These are phyloP conservation scores for Nesometra sesokonis DNA, from an alignment of 35 echinoderm and acorn worm species.

Conservation along the genomic window DNA sequence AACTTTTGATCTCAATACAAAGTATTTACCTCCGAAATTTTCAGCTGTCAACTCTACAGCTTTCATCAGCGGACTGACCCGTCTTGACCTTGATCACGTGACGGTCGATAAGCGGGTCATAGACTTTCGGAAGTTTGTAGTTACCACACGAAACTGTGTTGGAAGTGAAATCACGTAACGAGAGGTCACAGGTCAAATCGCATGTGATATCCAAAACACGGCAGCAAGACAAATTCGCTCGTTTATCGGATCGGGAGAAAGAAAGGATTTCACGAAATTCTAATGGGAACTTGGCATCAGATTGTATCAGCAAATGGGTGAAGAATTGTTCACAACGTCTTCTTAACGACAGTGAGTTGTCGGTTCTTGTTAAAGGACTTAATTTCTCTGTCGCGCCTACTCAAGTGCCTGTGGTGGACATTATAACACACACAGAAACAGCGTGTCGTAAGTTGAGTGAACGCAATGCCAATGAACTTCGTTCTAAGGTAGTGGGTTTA, in stretches of 20 bases:
- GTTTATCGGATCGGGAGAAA: conserved; percentile 18
- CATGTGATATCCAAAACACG: conserved; percentile 29
- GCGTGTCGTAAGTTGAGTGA: conserved; percentile 9
- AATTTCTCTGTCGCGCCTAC: background rate
- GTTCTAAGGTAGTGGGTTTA: conserved; percentile 2
- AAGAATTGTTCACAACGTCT: conserved; percentile 30
- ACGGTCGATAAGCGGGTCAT: no score
- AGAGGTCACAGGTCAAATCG: conserved; percentile 31
- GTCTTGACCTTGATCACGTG: no score
- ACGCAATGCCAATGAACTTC: conserved; percentile 3
- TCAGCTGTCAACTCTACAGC: no score
- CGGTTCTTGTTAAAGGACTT: conserved; percentile 23
- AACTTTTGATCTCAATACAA: no score
- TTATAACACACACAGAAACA: background rate
- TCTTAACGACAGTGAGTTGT: conserved; percentile 10
- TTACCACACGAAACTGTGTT: no score
- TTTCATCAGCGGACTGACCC: no score
- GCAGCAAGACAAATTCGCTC: conserved; percentile 26
- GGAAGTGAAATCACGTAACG: conserved; percentile 5
- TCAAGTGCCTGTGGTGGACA: background rate
- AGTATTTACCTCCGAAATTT: no score
- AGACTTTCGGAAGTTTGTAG: no score
- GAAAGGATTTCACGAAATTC: background rate
- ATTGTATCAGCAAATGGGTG: conserved; percentile 32
- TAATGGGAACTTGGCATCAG: conserved; percentile 19